These are phyloP conservation scores for Phenganax marumi DNA, from an alignment of 92 coral and sea anemone species.

Conservation along the genomic window DNA sequence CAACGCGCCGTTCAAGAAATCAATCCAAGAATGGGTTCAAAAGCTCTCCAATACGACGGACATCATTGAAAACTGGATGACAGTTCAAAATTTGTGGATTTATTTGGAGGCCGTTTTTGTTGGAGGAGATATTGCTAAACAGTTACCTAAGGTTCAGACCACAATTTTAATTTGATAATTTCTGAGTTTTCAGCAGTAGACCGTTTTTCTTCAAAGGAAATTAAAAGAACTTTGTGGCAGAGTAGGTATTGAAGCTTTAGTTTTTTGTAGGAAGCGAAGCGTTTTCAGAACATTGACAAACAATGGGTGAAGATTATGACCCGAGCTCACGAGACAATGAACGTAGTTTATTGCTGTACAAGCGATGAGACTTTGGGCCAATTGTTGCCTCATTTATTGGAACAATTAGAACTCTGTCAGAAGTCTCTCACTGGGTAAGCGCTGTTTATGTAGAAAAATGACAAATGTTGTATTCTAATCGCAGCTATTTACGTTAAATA, in stretches of 20 bases:
- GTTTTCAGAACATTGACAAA: slow-evolving; percentile 77
- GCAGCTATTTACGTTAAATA: not conserved
- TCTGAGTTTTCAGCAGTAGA: not conserved
- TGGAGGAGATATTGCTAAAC: slow-evolving; percentile 87
- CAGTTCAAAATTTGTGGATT: slow-evolving; percentile 84
- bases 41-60: slow-evolving; percentile 84
- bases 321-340: slow-evolving; percentile 73
- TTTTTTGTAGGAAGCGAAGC: slow-evolving; percentile 67
- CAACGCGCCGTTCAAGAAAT: slow-evolving; percentile 83
- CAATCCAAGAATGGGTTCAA: slow-evolving; percentile 80
- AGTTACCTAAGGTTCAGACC: slow-evolving; percentile 70
- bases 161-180: not conserved
- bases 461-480: too few relatives aligned
- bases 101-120: slow-evolving; percentile 87
- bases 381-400: slow-evolving; percentile 67
- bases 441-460: not conserved
- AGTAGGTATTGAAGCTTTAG: not conserved
- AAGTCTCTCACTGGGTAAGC: slow-evolving; percentile 77
- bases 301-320: slow-evolving; percentile 86
- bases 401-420: slow-evolving; percentile 76
- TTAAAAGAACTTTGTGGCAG: too few relatives aligned
- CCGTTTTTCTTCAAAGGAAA: not conserved
- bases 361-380: slow-evolving; percentile 79
- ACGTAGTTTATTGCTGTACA: slow-evolving; percentile 71
- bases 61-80: slow-evolving; percentile 86